Conservation (phyloP, 2,797 vertebrate species). For the Cyclura pinguis region DNA sequence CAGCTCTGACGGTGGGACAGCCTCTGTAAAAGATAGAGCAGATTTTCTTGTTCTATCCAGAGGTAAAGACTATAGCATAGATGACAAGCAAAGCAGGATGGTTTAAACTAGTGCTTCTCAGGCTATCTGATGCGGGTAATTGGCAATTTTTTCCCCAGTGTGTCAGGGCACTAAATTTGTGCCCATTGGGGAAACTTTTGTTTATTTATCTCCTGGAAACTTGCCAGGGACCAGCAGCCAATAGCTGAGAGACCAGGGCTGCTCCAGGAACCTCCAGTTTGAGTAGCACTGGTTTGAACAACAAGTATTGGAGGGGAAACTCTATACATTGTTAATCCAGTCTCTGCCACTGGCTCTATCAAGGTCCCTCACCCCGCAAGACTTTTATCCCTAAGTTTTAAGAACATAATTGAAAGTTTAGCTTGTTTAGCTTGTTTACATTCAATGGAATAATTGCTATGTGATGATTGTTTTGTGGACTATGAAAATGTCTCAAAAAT, state of each 20-base stretch:
- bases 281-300: background rate
- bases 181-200: no score
- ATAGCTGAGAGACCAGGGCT: no score
- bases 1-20: background rate
- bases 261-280: no score
- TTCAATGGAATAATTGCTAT: background rate
- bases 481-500: background rate
- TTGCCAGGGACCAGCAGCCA: no score
- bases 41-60: background rate
- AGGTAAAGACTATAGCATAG: background rate
- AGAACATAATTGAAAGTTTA: background rate
- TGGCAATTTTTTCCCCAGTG: no score
- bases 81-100: background rate
- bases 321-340: background rate
- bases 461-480: background rate
- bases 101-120: background rate
- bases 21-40: background rate
- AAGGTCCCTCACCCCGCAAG: background rate
- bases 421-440: background rate
- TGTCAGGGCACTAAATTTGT: no score
- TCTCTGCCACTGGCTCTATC: background rate
- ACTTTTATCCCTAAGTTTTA: background rate
- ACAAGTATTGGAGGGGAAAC: background rate
- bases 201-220: no score
- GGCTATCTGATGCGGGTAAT: no score